Evolutionary conservation across 1,140 invertebrate species (phyloP), one percentile per base, ranked within the genome.

Genomic region (Penaeus chinensis): DNA sequence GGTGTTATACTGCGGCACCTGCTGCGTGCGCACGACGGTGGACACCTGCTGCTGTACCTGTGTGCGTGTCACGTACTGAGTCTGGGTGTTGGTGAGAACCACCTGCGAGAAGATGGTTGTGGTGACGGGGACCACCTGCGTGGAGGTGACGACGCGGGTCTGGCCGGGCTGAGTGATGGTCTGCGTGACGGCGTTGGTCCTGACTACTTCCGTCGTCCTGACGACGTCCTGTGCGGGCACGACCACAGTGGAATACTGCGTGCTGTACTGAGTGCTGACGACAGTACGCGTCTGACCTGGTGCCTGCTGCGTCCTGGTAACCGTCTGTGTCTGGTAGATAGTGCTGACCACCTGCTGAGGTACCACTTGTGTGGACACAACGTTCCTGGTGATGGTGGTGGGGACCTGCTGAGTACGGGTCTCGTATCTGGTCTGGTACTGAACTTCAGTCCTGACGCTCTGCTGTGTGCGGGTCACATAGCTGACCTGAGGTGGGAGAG

Each of bases 1-100:
- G 69, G 88, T 89, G 82, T 65, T 47, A 69, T 82, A 81, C 82
- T 89, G 88, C 11, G 88, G 88, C 77, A 89, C 88, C 83, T 85
- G 84, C 83, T 80, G 83, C 42, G 88, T 89, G 37, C 88, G 54
- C 76, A 78, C 82, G 54, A 85, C 77, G 32, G 79, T 86, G 32
- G 82, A 77, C 11, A 76, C 66, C 71, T 60, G 74, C 77, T 85
- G 78, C 88, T 84, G 76, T 65, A 69, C 60, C 47, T 85, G 83
- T 32, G 88, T 89, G 69, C 81, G 76, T 10, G 81, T 86, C 13
- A 84, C 79, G 74, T 85, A 85, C 83, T 85, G 88, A 22, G 88
- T 89, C 76, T 89, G 88, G n/a, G 83, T 85, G 88, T 77, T 86
- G 62, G 88, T 89, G 76, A 37, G 37, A 60, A 84, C 71, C 54